Evolutionary conservation across 2,797 vertebrate species (phyloP), one percentile per base, ranked within the genome.

Genomic region (Apogon hyalosoma): DNA sequence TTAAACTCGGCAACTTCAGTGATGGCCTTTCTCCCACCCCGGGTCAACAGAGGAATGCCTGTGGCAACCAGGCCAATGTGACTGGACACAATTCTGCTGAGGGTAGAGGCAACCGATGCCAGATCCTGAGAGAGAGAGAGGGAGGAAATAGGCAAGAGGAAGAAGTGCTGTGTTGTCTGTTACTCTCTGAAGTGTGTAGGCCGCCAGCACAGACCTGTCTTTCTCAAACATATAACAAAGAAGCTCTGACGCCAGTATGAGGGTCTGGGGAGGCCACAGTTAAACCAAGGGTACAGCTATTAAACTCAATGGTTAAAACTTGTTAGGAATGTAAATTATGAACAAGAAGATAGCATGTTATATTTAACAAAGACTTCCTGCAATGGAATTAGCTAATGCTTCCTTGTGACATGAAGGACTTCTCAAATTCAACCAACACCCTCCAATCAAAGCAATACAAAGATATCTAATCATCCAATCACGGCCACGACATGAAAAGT

Each of bases 21-120:
- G 42, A 19, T 31, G 82, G 58, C 75, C 75, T 76, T 71, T 73
- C 82, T 40, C 88, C 90, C 85, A 85, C 86, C 55, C 16, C 3
- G 74, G 77, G 83, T 75, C 84, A 79, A 77, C 80, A 38, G 41
- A 77, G 82, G 87, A 91, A 92, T 88, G 88, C 58, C 75, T 64
- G 59, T 70, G 69, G 83, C 66, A 52, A 71, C 72, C 42, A 42
- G 68, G 69, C 72, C 54, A 21, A 79, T 87, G 78, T 89, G 87
- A 91, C 83, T 75, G 84, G 79, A 85, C 80, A 71, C 51, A 74
- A 77, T 67, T 86, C 63, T 41, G 74, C 74, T 75, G 76, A 85
- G 77, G 63, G 77, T 6, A 78, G 67, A 65, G 38, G 41, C 40
- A 9, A 56, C 47, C 28, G 39, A 19, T 62, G 51, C 58, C 57